Conservation (phyloP, 2,888 invertebrate species). For the Panopea generosa region DNA sequence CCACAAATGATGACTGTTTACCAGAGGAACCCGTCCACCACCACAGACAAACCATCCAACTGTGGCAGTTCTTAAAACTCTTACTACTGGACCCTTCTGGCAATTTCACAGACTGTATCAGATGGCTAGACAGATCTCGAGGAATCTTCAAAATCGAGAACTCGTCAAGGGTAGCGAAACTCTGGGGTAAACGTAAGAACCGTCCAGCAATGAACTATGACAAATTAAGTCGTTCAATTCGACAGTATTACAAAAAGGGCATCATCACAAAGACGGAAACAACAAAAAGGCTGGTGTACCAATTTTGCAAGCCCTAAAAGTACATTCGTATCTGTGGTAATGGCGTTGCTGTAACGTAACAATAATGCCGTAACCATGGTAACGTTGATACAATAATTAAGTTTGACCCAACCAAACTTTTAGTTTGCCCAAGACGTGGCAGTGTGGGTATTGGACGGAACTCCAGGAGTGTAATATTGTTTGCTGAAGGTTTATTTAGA, state of each 20-base stretch:
- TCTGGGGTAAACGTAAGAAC: slow-evolving; percentile 99
- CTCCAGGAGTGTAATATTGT: too few relatives aligned
- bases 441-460: too few relatives aligned
- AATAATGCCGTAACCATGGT: too few relatives aligned
- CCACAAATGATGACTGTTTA: slow-evolving; percentile 23
- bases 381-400: too few relatives aligned
- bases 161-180: slow-evolving; percentile 97
- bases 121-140: slow-evolving; percentile 97
- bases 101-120: slow-evolving; percentile 96
- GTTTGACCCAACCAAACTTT: too few relatives aligned
- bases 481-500: too few relatives aligned
- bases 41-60: slow-evolving; percentile 89
- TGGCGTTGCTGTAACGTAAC: too few relatives aligned
- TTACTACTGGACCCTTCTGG: slow-evolving; percentile 93
- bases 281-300: slow-evolving; percentile 98
- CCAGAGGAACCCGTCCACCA: slow-evolving; percentile 58
- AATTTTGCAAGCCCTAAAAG: slow-evolving; percentile 92
- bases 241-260: slow-evolving; percentile 99
- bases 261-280: slow-evolving; percentile 96
- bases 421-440: too few relatives aligned
- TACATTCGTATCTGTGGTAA: too few relatives aligned
- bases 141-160: slow-evolving; percentile 99
- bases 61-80: slow-evolving; percentile 99
- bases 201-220: slow-evolving; percentile 99
- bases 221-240: slow-evolving; percentile 97